Percentiles rank a stretch among this genome's conserved stretches.
These are phyloP conservation scores for Galleria mellonella DNA, from an alignment of 1,140 invertebrate species.

Conservation along the genomic window DNA sequence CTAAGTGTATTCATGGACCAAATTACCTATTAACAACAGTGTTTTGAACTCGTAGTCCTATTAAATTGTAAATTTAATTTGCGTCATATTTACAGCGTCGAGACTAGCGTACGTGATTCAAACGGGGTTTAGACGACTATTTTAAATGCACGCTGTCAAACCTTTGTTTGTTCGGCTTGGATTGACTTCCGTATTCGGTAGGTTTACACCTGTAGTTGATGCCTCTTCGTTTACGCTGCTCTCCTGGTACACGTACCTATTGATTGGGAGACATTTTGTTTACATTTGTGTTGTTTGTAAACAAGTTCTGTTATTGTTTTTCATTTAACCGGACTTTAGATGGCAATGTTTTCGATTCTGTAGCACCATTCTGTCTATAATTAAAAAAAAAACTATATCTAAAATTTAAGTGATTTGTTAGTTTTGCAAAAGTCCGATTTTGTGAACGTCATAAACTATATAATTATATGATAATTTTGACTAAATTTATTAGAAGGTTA, in stretches of 20 bases:
- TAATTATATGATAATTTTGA: too few relatives aligned
- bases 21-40: neutral
- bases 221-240: conserved; percentile 13
- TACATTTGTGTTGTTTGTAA: conserved; percentile 13
- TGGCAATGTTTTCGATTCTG: too few relatives aligned
- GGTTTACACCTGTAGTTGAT: conserved; percentile 15
- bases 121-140: conserved; percentile 11
- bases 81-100: conserved; percentile 11
- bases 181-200: conserved; percentile 12
- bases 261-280: conserved; percentile 27
- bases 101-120: conserved; percentile 17
- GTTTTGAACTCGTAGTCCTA: conserved; percentile 18
- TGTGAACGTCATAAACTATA: too few relatives aligned
- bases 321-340: too few relatives aligned
- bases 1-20: neutral
- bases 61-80: conserved; percentile 12
- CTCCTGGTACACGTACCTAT: conserved; percentile 28
- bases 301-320: conserved; percentile 6
- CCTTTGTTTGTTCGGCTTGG: neutral
- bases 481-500: too few relatives aligned
- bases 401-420: too few relatives aligned
- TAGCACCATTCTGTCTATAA: too few relatives aligned
- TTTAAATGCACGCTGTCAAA: conserved; percentile 1
- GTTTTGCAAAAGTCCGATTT: too few relatives aligned
- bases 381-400: too few relatives aligned